Evolutionary conservation across 2,888 invertebrate species (phyloP), one percentile per base, ranked within the genome.

Genomic region (Agriopis marginaria): DNA sequence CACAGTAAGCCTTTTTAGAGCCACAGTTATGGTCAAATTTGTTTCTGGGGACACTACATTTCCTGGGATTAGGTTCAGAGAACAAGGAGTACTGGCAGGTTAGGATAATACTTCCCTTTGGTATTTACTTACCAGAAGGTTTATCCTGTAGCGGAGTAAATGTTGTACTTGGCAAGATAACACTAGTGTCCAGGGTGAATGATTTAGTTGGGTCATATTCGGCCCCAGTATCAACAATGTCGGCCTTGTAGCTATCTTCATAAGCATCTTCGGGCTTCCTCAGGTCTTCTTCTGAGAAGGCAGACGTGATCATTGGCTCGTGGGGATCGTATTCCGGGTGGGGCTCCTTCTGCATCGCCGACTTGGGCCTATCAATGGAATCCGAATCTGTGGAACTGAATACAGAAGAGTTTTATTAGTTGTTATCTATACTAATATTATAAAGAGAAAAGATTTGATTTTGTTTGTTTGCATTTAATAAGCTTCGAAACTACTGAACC

Each of bases 321-420:
- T 94, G 94, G 0, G 94, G 94, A 75, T 94, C 94, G 71, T 94
- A 94, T 73, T 92, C 94, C 0, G 94, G 94, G 67, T 94, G 94
- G 10, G 83, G 79, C 71, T 94, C 94, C 72, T 93, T 94, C 74
- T 89, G 79, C 88, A 89, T 91, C 0, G 93, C 94, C 0, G 94
- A 94, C 76, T 94, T 94, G 3, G 94, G 94, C 73, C 94, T 86
- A 74, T 94, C 94, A 68, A 92, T 73, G 54, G 92, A 90, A 77
- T 94, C 94, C 3, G 93, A 92, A 85, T 93, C 93, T 80, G 91
- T 92, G 59, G 92, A 92, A 81, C 93, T 93, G 73, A 58, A 77
- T 77, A 12, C 17, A 7, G 32, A 32, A 40, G 32, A 14, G 11
- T 55, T 9, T 14, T 17, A 9, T 32, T 55, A 32, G 10, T 12